Evolutionary conservation across 2,113 vertebrate species (phyloP).

Genomic region (Bujurquina vittata): DNA sequence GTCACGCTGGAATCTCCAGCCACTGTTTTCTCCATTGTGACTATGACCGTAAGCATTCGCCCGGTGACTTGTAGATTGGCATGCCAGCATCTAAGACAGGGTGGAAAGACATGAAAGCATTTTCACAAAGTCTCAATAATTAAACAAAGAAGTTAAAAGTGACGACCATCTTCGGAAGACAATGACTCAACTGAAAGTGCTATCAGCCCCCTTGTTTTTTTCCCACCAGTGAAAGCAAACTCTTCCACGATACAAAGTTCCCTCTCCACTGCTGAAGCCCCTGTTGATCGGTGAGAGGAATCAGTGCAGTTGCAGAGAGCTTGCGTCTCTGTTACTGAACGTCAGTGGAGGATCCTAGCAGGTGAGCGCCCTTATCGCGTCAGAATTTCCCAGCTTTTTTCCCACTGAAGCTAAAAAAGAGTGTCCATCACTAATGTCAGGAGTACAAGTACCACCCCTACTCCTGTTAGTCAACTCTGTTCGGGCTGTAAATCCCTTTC

Average conservation of each 20-base stretch:
- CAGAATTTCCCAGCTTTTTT: background rate
- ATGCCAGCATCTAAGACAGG: background rate
- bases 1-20: background rate
- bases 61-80: background rate
- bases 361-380: background rate
- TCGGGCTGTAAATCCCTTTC: background rate
- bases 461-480: background rate
- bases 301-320: background rate
- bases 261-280: too few species aligned
- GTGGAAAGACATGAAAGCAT: background rate
- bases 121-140: background rate
- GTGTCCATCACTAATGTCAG: background rate
- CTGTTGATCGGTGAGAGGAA: background rate
- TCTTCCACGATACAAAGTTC: too few species aligned
- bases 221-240: background rate
- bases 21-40: background rate
- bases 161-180: background rate
- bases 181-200: background rate
- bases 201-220: background rate
- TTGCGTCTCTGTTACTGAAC: background rate
- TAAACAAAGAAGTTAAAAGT: constrained; percentile 2
- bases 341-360: background rate
- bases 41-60: background rate
- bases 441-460: background rate
- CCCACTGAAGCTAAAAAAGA: background rate